phyloP scores from a whole-genome alignment of 2,888 invertebrate genomes.

The Griposia aprilina region DNA sequence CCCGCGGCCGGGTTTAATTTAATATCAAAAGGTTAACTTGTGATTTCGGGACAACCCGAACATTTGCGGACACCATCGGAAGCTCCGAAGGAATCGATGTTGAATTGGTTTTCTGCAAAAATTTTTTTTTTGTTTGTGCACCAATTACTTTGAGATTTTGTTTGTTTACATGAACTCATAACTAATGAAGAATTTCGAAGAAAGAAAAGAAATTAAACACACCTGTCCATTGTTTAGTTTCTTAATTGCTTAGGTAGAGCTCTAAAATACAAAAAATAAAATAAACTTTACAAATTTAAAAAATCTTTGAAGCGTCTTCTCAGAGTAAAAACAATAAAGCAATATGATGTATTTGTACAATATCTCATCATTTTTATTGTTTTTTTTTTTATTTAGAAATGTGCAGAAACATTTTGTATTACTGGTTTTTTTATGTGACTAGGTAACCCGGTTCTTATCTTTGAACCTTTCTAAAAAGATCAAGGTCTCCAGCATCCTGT shows the following conservation, averaged over 20 bases:
- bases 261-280: neutral
- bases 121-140: neutral
- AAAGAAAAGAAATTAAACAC: neutral
- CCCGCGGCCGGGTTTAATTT: no score
- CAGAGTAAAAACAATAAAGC: neutral
- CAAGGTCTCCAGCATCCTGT: neutral
- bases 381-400: neutral
- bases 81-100: neutral
- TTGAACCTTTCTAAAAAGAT: neutral
- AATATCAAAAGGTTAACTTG: neutral
- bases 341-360: neutral
- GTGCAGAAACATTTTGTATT: neutral
- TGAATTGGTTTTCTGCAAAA: neutral
- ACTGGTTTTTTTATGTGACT: neutral
- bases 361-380: neutral
- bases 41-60: no score
- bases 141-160: neutral
- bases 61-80: neutral
- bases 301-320: neutral
- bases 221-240: neutral
- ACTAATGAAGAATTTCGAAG: neutral
- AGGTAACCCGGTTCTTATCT: neutral
- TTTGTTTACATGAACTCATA: conserved; percentile 2
- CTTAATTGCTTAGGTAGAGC: neutral
- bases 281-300: neutral